Conservation (phyloP, 2,797 vertebrate genomes). For the Chelonia mydas region DNA sequence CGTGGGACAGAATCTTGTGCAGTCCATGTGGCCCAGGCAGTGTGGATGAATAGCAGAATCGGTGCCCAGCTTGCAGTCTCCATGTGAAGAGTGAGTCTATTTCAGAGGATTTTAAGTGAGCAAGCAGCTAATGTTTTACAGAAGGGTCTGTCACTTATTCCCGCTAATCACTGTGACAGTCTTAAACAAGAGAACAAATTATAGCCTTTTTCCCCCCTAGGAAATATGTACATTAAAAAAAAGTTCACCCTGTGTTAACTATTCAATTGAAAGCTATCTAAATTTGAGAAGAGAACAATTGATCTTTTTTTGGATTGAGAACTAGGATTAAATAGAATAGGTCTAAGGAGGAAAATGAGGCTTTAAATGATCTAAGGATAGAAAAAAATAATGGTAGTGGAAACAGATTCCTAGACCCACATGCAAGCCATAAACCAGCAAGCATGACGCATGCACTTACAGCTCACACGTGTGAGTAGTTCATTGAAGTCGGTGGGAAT, state of each 20-base stretch:
- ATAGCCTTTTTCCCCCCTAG: background rate
- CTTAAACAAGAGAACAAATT: slow-evolving; percentile 54
- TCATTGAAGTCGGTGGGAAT: background rate
- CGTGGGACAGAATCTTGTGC: rapidly evolving
- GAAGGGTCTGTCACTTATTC: slow-evolving; percentile 28
- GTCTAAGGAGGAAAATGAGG: slow-evolving; percentile 38
- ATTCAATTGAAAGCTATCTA: slow-evolving; percentile 64
- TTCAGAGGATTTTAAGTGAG: background rate
- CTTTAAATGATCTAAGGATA: slow-evolving; percentile 41
- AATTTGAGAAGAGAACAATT: slow-evolving; percentile 42
- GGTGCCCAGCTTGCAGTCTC: rapidly evolving
- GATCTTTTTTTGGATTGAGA: slow-evolving; percentile 65
- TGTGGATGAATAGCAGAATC: background rate
- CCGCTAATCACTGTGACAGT: slow-evolving; percentile 14
- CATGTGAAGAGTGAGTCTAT: background rate
- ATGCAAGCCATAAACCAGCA: background rate
- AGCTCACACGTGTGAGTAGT: rapidly evolving
- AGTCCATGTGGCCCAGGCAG: background rate
- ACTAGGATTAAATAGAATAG: slow-evolving; percentile 53
- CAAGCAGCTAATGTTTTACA: slow-evolving; percentile 11
- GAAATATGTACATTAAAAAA: background rate
- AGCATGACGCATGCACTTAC: background rate
- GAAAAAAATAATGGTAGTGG: background rate
- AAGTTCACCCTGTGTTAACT: slow-evolving; percentile 69
- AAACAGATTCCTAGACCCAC: background rate